Percentiles rank a stretch among this genome's conserved stretches.
Conservation (phyloP, 1,140 invertebrate genomes). For the Drosophila sturtevanti region DNA sequence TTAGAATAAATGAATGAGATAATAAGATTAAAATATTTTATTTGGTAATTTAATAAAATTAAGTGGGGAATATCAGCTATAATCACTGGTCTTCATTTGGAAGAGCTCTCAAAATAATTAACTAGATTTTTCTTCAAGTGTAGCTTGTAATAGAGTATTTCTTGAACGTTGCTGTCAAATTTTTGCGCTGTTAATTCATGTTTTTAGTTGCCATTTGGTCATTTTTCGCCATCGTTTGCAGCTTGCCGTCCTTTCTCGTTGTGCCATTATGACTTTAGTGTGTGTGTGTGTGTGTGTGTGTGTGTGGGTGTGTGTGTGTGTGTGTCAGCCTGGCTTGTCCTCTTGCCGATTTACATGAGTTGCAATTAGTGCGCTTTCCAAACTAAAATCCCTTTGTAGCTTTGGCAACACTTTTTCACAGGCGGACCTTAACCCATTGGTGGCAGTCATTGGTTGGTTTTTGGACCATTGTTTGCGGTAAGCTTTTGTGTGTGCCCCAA, state of each 20-base stretch:
- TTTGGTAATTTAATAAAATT: too few species aligned
- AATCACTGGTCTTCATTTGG: too few species aligned
- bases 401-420: conserved; percentile 61
- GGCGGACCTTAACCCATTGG: background rate
- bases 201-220: conserved; percentile 48
- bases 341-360: conserved; percentile 77
- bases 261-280: conserved; percentile 64
- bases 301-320: conserved; percentile 17
- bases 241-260: conserved; percentile 39
- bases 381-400: conserved; percentile 65
- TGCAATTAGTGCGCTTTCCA: conserved; percentile 74
- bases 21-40: too few species aligned
- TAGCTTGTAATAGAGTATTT: conserved; percentile 8
- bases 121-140: background rate
- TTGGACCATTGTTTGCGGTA: conserved; percentile 63
- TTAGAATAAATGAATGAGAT: too few species aligned
- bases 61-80: too few species aligned
- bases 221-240: conserved; percentile 61
- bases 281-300: conserved; percentile 23
- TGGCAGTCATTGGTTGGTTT: conserved; percentile 8
- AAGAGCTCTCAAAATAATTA: too few species aligned
- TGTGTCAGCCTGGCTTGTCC: conserved; percentile 45
- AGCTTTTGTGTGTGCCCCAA: conserved; percentile 68
- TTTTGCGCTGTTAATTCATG: conserved; percentile 23
- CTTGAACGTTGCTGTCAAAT: background rate